Base-by-base conservation (phyloP, 23 tunicate species). In the Ascidia mentula region DNA sequence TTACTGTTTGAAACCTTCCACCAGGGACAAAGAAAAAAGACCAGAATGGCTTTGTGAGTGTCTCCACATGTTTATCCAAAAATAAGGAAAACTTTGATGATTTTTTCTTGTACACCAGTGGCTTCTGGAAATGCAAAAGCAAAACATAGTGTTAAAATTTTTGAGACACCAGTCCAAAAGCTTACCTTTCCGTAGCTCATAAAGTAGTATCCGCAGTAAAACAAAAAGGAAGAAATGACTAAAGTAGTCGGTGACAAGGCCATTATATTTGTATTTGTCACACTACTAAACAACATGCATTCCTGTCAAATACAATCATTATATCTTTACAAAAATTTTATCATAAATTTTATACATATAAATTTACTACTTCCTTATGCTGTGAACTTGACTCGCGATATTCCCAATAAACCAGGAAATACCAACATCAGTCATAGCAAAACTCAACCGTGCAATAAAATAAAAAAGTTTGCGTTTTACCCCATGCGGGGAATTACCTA, bases 1-100 rank as follows among this genome's bases (percentile, higher is more conserved):
- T 59, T 13, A 91, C 46, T 5, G 97, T 91, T 82, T 86, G 97
- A 45, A 91, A 82, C 45, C 74, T 86, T 81, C 90, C 97, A 18
- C 85, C 88, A 45, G 97, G 97, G 53, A 87, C 75, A 70, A 76
- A 82, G 39, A 71, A 91, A 17, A 87, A 83, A 15, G 97, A 85
- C 86, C 82, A 85, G 40, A 86, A 91, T 59, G 37, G 40, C 5
- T 22, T 34, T 26, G 72, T 17, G 31, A 91, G 34, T 5, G 84
- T 46, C 32, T 84, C 46, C 45, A 91, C 87, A 77, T 91, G 73
- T 24, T 60, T 70, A 18, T 82, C 60, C 37, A 91, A 26, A 38
- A 91, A 85, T 7, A 45, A 34, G 28, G 40, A 31, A 69, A 82
- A 81, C 26, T 77, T 77, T 13, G 84, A 37, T 31, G 39, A 34